A percentile compares a stretch with the other conserved stretches of the same genome.
These are phyloP conservation scores for Sinelater perroti DNA, from an alignment of 2,888 invertebrate species.

Conservation along the genomic window DNA sequence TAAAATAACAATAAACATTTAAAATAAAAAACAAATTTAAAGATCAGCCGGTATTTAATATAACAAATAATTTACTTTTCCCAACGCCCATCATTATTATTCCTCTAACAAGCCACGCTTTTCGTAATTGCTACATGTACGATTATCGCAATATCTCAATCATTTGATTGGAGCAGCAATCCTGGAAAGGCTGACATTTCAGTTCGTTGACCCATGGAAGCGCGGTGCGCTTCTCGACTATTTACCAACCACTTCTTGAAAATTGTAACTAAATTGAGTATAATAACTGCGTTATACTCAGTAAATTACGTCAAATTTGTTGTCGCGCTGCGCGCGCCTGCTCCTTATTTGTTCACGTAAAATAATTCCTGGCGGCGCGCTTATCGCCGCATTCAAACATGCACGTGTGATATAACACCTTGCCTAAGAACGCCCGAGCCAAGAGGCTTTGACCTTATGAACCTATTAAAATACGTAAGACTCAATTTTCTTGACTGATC, in stretches of 20 bases:
- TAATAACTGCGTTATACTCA: constrained; percentile 14
- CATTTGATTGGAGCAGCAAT: neutral
- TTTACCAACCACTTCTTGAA: constrained; percentile 18
- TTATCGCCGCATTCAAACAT: constrained; percentile 13
- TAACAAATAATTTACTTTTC: too few species aligned
- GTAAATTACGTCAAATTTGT: constrained; percentile 21
- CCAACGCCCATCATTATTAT: neutral
- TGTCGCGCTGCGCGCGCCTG: constrained; percentile 7
- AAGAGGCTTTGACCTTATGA: too few species aligned
- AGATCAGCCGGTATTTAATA: too few species aligned
- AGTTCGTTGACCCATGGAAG: constrained; percentile 13
- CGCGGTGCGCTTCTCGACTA: constrained; percentile 1
- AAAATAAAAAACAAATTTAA: too few species aligned
- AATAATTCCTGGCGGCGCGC: neutral
- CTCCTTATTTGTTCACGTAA: constrained; percentile 13
- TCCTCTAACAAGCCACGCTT: constrained; percentile 4
- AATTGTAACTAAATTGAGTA: constrained; percentile 21
- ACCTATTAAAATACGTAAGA: too few species aligned
- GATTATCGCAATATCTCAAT: too few species aligned
- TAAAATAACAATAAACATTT: too few species aligned
- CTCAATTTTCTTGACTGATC: too few species aligned
- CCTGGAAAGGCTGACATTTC: constrained; percentile 2
- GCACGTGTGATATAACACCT: neutral
- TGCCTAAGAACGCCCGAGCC: too few species aligned
- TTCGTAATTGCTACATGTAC: constrained; percentile 5